phyloP scores from a whole-genome alignment of 2,113 vertebrate genomes.

The Gymnarchus niloticus region DNA sequence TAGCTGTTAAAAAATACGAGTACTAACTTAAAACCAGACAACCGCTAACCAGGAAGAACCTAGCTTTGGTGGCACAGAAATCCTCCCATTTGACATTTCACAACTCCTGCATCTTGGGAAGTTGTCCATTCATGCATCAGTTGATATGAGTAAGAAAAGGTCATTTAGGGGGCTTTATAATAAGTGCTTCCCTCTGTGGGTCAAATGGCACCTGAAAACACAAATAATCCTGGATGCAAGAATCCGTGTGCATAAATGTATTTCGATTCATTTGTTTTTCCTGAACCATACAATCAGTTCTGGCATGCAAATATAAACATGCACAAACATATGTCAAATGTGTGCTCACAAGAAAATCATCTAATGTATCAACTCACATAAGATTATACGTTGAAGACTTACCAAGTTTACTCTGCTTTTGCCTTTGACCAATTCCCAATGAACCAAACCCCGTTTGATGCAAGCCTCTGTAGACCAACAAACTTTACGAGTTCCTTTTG shows the following conservation, averaged over 20 bases:
- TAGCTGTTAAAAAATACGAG: slow-evolving; percentile 44
- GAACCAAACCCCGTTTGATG: neutral
- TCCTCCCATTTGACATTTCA: slow-evolving; percentile 41
- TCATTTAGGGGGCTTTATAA: too few species aligned
- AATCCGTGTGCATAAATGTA: neutral
- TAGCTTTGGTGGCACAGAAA: slow-evolving; percentile 15
- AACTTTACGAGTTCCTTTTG: neutral
- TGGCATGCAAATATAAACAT: neutral
- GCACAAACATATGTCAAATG: neutral
- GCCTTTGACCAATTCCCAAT: neutral
- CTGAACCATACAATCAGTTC: neutral
- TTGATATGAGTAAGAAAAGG: too few species aligned
- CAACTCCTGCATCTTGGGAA: slow-evolving; percentile 38
- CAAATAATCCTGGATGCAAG: too few species aligned
- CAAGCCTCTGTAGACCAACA: neutral
- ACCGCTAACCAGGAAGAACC: slow-evolving; percentile 42
- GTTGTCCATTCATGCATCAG: slow-evolving; percentile 33
- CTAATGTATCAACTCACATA: neutral
- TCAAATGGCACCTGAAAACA: too few species aligned
- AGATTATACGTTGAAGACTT: neutral
- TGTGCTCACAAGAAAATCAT: neutral
- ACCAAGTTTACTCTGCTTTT: neutral
- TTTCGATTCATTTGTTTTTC: neutral
- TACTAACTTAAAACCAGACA: slow-evolving; percentile 29
- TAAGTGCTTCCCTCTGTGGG: too few species aligned